phyloP scores from a whole-genome alignment of 2,797 vertebrate species.

The Eutrigla gurnardus region DNA sequence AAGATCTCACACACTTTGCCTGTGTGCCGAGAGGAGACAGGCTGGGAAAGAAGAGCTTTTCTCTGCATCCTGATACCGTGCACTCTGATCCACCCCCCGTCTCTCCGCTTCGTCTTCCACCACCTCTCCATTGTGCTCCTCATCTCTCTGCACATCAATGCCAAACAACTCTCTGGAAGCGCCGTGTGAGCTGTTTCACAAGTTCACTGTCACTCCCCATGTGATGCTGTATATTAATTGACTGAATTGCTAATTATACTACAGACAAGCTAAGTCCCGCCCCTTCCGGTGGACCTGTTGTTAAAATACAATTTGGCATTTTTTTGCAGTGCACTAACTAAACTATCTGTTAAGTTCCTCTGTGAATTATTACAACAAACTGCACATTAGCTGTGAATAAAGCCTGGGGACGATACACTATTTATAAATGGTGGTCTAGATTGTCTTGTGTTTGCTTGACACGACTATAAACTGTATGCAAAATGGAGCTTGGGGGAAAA shows the following conservation, averaged over 20 bases:
- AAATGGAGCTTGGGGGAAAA: not conserved
- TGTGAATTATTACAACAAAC: not conserved
- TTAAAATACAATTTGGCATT: not conserved
- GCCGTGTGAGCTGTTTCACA: constrained; percentile 23
- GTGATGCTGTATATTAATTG: too few species aligned
- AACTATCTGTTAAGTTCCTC: not conserved
- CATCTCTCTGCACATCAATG: constrained; percentile 48
- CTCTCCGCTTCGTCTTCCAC: constrained; percentile 46
- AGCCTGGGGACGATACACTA: not conserved
- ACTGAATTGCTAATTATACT: too few species aligned
- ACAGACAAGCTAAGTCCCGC: too few species aligned
- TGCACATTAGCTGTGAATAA: not conserved
- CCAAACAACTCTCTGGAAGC: constrained; percentile 14
- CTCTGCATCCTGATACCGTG: constrained; percentile 39
- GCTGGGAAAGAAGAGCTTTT: constrained; percentile 19
- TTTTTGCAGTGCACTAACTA: not conserved
- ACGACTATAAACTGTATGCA: not conserved
- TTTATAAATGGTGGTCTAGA: not conserved
- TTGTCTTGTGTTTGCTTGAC: not conserved
- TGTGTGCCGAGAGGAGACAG: constrained; percentile 23
- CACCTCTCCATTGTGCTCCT: constrained; percentile 34
- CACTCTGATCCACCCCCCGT: constrained; percentile 50
- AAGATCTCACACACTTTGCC: constrained; percentile 53
- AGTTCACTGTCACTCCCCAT: not conserved
- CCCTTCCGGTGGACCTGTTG: too few species aligned